Conservation (phyloP, 2,888 invertebrate genomes). For the Linnaemya tessellans region DNA sequence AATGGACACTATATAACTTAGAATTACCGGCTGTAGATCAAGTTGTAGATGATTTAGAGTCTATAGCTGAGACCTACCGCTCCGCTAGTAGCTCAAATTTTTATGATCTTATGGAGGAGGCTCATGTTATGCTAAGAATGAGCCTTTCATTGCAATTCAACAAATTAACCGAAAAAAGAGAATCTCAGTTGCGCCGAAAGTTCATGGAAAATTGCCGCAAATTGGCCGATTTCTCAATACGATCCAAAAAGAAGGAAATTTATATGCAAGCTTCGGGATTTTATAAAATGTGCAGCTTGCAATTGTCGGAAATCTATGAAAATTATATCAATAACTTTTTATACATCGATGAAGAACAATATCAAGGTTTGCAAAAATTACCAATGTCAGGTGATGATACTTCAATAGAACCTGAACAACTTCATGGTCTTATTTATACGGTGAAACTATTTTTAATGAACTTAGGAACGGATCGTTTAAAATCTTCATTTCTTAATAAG, state of each 20-base stretch:
- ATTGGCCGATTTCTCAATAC: conserved; percentile 82
- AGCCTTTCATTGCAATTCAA: conserved; percentile 79
- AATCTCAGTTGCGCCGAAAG: conserved; percentile 77
- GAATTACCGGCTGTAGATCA: conserved; percentile 86
- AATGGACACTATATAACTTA: conserved; percentile 90
- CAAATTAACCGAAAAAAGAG: conserved; percentile 75
- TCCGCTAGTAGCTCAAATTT: conserved; percentile 88
- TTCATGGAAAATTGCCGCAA: conserved; percentile 80
- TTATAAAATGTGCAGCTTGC: conserved; percentile 82
- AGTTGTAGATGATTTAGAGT: conserved; percentile 88
- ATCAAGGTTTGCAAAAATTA: conserved; percentile 24
- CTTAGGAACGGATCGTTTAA: conserved; percentile 79
- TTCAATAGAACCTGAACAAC: conserved; percentile 72
- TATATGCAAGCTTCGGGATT: conserved; percentile 82
- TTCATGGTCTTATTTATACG: conserved; percentile 81
- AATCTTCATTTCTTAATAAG: conserved; percentile 79
- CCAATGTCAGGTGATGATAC: conserved; percentile 58
- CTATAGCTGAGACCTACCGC: conserved; percentile 87
- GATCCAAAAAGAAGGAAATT: conserved; percentile 81
- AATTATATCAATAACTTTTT: conserved; percentile 78
- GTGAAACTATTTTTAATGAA: conserved; percentile 80
- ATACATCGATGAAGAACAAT: conserved; percentile 68
- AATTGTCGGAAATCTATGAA: conserved; percentile 78
- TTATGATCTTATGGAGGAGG: conserved; percentile 89
- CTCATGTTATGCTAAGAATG: conserved; percentile 87